phyloP scores from a whole-genome alignment of 2,797 vertebrate species.

The Neostethus bicornis region DNA sequence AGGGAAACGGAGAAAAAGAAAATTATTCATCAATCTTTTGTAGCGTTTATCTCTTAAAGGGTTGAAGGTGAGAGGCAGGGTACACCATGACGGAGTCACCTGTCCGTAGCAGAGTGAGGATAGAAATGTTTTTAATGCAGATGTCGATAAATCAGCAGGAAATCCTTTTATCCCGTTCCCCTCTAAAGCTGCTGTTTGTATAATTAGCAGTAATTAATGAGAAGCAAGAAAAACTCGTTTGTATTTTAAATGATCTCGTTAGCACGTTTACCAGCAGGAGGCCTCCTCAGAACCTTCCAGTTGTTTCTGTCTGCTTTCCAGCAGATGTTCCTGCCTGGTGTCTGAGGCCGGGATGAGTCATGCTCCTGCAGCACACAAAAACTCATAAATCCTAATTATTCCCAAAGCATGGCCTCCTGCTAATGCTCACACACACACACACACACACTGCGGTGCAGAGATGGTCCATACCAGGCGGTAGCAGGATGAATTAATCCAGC shows the following conservation, averaged over 20 bases:
- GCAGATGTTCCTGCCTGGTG: conserved; percentile 24
- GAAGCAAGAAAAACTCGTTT: conserved; percentile 98
- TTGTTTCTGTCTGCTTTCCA: conserved; percentile 12
- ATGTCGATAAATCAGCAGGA: no score
- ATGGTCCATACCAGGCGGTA: no score
- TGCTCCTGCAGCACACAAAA: conserved; percentile 70
- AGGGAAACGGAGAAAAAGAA: no score
- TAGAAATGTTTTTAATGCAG: no score
- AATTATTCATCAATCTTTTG: no score
- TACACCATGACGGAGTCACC: no score
- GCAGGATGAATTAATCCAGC: conserved; percentile 98
- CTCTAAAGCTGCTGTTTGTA: conserved; percentile 91
- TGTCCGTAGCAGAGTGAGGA: no score
- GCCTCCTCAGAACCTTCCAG: conserved; percentile 56
- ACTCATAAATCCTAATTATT: conserved; percentile 82
- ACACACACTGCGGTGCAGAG: no score
- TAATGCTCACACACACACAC: conserved; percentile 76
- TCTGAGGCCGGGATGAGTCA: conserved; percentile 74
- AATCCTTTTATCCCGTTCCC: no score
- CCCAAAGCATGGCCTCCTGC: conserved; percentile 65
- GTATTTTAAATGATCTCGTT: conserved; percentile 99
- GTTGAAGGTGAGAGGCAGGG: no score
- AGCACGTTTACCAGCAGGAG: conserved; percentile 98
- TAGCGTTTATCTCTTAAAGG: no score
- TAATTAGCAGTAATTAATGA: conserved; percentile 99